phyloP scores from a whole-genome alignment of 2,888 invertebrate genomes.

The Halocaridina rubra region DNA sequence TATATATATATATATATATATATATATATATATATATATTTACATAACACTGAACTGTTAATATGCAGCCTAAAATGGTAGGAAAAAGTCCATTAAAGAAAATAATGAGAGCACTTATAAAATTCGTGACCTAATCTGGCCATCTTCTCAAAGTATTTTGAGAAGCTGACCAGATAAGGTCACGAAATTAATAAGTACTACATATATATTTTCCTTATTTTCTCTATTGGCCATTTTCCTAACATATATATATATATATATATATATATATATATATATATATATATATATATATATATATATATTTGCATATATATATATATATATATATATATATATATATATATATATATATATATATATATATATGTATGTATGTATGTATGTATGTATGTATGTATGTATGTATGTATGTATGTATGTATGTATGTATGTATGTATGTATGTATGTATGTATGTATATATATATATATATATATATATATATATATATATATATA shows the following conservation, averaged over 20 bases:
- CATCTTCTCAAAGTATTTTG: too few species aligned
- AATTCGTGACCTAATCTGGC: too few species aligned
- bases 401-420: constrained; percentile 3
- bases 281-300: not conserved
- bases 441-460: constrained; percentile 8
- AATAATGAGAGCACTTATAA: too few species aligned
- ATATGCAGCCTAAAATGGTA: too few species aligned
- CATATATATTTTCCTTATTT: too few species aligned
- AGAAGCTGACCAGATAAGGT: too few species aligned
- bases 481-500: not conserved
- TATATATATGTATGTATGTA: constrained; percentile 8
- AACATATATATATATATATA: not conserved
- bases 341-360: constrained; percentile 8
- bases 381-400: constrained; percentile 8
- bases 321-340: not conserved
- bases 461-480: constrained; percentile 2
- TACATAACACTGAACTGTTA: too few species aligned
- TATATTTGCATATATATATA: not conserved
- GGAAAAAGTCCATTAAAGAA: too few species aligned
- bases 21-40: not conserved
- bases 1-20: not conserved
- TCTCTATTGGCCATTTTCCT: too few species aligned
- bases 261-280: not conserved
- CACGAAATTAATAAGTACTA: too few species aligned
- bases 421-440: not conserved